phyloP scores from a whole-genome alignment of 2,797 vertebrate species.

The Crocodylus rhombifer region DNA sequence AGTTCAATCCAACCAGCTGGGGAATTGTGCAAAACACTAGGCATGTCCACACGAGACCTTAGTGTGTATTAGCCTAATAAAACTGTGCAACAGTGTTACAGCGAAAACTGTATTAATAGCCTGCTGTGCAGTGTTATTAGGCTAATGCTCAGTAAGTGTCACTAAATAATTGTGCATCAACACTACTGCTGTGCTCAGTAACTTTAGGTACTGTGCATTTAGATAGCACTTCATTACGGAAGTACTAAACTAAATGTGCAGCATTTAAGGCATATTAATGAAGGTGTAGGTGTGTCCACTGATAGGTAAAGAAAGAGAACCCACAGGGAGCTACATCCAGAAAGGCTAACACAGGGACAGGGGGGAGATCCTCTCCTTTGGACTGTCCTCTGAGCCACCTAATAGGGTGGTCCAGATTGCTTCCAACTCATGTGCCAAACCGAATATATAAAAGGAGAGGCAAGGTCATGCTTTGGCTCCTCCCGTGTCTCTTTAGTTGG shows the following conservation, averaged over 20 bases:
- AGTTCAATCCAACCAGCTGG: no score
- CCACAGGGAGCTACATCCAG: accelerated
- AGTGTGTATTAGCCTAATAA: no score
- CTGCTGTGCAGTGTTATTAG: no score
- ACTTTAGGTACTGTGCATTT: no score
- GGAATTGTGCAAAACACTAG: no score
- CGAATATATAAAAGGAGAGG: background rate
- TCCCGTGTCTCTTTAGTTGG: background rate
- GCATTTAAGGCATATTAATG: accelerated
- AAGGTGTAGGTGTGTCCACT: accelerated
- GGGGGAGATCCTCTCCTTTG: accelerated
- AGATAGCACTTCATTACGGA: no score
- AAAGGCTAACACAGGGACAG: background rate
- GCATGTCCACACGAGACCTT: no score
- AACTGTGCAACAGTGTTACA: no score
- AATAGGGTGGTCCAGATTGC: background rate
- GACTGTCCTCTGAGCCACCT: background rate
- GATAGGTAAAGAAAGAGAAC: background rate
- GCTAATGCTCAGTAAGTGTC: no score
- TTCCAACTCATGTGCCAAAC: background rate
- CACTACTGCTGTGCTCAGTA: no score
- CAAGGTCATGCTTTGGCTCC: background rate
- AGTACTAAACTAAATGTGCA: background rate
- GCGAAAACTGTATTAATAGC: no score
- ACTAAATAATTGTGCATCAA: no score